Conservation (phyloP, 23 tunicate genomes). For the Halocynthia aurantium region DNA sequence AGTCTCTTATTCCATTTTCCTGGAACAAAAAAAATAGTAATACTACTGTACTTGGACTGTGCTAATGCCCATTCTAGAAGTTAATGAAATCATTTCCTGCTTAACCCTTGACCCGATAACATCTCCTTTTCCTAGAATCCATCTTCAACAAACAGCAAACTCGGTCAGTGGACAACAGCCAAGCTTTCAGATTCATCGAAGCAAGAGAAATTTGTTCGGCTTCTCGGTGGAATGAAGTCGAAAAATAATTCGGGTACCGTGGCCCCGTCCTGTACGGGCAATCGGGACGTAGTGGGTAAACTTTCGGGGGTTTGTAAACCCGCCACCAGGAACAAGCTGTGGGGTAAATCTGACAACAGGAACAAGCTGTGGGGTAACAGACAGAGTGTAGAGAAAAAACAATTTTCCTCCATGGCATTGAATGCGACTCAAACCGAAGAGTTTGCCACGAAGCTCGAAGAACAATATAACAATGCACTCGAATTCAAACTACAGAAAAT, state of each 20-base stretch:
- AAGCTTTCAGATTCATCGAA: neutral
- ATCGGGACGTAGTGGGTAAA: slow-evolving; percentile 2
- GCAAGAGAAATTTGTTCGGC: slow-evolving; percentile 33
- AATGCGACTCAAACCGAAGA: slow-evolving; percentile 7
- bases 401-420: slow-evolving; percentile 27
- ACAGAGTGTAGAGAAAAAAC: neutral
- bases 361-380: neutral
- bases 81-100: too few species aligned
- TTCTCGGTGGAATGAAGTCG: slow-evolving; percentile 30
- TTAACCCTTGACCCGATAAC: too few species aligned
- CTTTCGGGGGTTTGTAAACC: slow-evolving; percentile 24
- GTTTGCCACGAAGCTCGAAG: slow-evolving; percentile 15
- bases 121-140: too few species aligned
- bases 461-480: slow-evolving; percentile 21
- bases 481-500: slow-evolving; percentile 49
- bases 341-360: slow-evolving; percentile 7
- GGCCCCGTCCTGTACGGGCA: neutral
- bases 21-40: too few species aligned
- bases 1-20: too few species aligned
- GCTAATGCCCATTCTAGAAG: too few species aligned
- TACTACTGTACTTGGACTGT: too few species aligned
- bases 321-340: neutral
- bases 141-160: neutral
- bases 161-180: slow-evolving; percentile 38
- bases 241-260: neutral